phyloP scores from a whole-genome alignment of 1,140 invertebrate genomes.

The Nephila pilipes region DNA sequence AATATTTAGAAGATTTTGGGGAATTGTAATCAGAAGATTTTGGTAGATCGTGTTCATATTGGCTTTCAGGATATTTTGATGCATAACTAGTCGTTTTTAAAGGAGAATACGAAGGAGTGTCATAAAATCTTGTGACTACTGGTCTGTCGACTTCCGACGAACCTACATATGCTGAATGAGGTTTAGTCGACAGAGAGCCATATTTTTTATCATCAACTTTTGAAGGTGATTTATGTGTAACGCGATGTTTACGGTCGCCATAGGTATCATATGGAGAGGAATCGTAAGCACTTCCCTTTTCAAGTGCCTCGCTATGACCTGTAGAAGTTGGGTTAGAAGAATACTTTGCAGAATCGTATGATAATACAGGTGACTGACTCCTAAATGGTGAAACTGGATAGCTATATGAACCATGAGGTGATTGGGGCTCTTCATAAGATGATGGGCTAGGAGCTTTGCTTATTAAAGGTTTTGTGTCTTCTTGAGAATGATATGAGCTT shows the following conservation, averaged over 20 bases:
- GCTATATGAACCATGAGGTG: background rate
- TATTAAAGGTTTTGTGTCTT: background rate
- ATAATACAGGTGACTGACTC: background rate
- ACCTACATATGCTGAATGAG: background rate
- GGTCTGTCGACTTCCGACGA: background rate
- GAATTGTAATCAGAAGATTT: constrained; percentile 2
- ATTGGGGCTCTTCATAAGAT: background rate
- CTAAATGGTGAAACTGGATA: background rate
- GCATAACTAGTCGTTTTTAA: background rate
- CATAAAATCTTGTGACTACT: constrained; percentile 36
- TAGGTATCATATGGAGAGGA: background rate
- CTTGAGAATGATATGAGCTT: background rate
- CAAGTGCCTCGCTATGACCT: background rate
- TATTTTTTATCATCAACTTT: background rate
- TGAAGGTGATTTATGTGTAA: background rate
- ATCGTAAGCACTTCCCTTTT: background rate
- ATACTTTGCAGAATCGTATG: background rate
- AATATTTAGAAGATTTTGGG: background rate
- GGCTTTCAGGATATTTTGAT: background rate
- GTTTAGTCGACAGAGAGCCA: background rate
- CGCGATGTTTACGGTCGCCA: background rate
- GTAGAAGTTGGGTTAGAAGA: background rate
- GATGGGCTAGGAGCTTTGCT: background rate
- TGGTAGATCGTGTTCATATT: background rate
- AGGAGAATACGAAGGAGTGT: background rate